Base-by-base conservation (phyloP, 2,113 vertebrate genomes). In the Hippoglossus stenolepis region DNA sequence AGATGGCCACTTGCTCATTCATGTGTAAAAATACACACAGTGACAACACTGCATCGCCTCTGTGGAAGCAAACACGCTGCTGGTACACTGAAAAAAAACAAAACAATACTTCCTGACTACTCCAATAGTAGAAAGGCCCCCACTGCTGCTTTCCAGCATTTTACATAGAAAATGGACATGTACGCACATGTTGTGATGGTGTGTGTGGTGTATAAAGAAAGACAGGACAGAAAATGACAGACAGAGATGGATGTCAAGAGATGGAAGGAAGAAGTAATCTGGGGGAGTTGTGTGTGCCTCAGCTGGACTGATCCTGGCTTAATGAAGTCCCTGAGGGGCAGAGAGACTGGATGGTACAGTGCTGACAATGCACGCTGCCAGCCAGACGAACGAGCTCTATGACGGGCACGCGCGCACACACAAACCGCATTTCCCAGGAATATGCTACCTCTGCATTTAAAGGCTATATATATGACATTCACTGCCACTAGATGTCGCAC, bases 281-380 rank as follows among this genome's bases (percentile, higher is more conserved):
- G 72, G 53, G 23, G 76, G 77, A 73, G 72, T 71, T 82, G 82
- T 83, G 75, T 66, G 79, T 80, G 86, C 73, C 91, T 89, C 91
- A 92, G 90, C 87, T 91, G 90, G 84, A 86, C 84, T 77, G 81
- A 87, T 85, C 74, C 77, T 13, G 67, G 77, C 75, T 84, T 92
- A 92, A 93, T 90, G 88, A 93, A 87, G 90, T 90, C 90, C 91
- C 89, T 2, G 17, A 83, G 89, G 86, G 88, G 49, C 80, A 73
- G 47, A 83, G 64, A 74, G 73, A 79, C 59, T 23, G 72, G 77
- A 90, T 86, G 79, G 79, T 81, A 85, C 76, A 56, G 74, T 66
- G 90, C 79, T 86, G 83, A 90, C 82, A 81, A 83, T 71, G 83
- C 77, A 85, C 23, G 79, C 84, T 85, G 87, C 79, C 85, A 84